Evolutionary conservation across 1,140 invertebrate species (phyloP), one percentile per base, ranked within the genome.

Genomic region (Heliothis subflexa): DNA sequence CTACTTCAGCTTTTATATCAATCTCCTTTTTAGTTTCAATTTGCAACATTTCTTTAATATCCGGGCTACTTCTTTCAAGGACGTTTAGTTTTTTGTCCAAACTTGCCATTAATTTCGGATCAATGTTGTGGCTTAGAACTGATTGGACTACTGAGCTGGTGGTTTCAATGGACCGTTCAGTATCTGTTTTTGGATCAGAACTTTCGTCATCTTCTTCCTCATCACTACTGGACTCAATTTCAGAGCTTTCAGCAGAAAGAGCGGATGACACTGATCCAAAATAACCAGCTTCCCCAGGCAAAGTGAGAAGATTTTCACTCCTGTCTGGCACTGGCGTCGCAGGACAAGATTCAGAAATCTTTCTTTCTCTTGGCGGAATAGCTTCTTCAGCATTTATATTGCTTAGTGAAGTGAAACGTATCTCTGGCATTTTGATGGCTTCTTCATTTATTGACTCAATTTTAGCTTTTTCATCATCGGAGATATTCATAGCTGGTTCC

Each of bases 61-160:
- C 85, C 33, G 82, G 78, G 45, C 82, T 85, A 16, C 52, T 72
- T 18, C 59, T 73, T 81, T 91, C 84, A 3, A 93, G 82, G n/a
- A 81, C 79, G 52, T 86, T 87, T 18, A 92, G 81, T 81, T 94
- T 95, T 82, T 84, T 91, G 47, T 94, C 91, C 91, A 95, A 92
- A 75, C 93, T 88, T 13, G 88, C 89, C 40, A 94, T 89, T 18
- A 93, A 85, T 40, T 82, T 81, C 40, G 86, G 88, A 84, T 94
- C 83, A 1, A 91, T 81, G 52, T 91, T 87, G 49, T 94, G 86
- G 66, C 88, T 93, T 50, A 95, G 78, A 33, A 96, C 95, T 21
- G 95, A 95, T 81, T 95, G 93, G 3, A 96, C 94, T 71, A 96
- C 93, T 62, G 94, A 95, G 82, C 95, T 96, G 3, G 95, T 95